Base-by-base conservation (phyloP, 2,113 vertebrate genomes). In the Tachysurus fulvidraco region DNA sequence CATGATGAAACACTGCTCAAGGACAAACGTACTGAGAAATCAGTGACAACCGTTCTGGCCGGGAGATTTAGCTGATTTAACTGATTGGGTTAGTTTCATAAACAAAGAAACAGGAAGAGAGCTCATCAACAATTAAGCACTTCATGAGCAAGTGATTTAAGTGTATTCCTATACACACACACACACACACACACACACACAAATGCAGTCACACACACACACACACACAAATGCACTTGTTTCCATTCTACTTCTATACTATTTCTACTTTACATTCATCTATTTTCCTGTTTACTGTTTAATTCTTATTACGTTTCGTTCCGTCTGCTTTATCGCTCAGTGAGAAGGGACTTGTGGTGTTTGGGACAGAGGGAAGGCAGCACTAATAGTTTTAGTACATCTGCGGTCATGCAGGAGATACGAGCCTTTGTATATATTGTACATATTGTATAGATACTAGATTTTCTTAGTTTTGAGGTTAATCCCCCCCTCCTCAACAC, bases 1-100 rank as follows among this genome's bases (percentile, higher is more conserved):
- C 36, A 67, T 90, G 88, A 90, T 88, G 86, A 89, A 91, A 87
- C 5, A 65, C 62, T 67, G 88, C 87, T 83, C 69, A 54, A 65
- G 88, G 84, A 44, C 10, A 44, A 73, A 73, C 11, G 11, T n/a
- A 25, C 41, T 25, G 71, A 50, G 44, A 52, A 52, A 50, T 12
- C 23, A 76, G 11, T 74, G 14, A 14, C 12, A n/a, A 11, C 14
- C 50, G 13, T 11, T 73, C 9, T 9, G 25, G 12, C 21, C 13
- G 10, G 0, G 50, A 25, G 44, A 76, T 8, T 14, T 7, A 14
- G 44, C 5, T 52, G 69, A 44, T 12, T 52, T 76, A 71, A 41
- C 6, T 41, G 36, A 36, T 30, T 7, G 4, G 65, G 1, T 30
- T 69, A 69, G 12, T 16, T 30, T 16, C 16, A 69, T 69, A 36